A percentile compares a stretch with the other conserved stretches of the same genome.
Evolutionary conservation across 1,140 invertebrate species (phyloP).

Genomic region (Nautilus pompilius): DNA sequence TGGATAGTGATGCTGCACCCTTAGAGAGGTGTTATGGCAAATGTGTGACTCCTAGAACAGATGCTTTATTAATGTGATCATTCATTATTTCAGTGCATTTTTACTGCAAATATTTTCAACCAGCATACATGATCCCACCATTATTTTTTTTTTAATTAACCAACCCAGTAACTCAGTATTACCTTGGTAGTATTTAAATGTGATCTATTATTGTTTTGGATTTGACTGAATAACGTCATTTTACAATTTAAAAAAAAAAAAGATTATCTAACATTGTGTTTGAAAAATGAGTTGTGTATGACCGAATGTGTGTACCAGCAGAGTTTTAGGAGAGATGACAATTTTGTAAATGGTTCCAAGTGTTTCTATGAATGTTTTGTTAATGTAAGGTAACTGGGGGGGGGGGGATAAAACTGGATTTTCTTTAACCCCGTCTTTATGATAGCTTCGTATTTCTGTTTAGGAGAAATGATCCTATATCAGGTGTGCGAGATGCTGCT

Average conservation of each 20-base stretch:
- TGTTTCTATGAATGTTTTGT: background rate
- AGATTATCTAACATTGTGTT: background rate
- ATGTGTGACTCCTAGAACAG: too few species aligned
- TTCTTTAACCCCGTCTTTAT: background rate
- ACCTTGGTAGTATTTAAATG: background rate
- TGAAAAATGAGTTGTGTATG: background rate
- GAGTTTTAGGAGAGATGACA: background rate
- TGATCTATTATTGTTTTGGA: background rate
- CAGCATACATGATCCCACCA: too few species aligned
- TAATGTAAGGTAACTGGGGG: background rate
- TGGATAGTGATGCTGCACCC: too few species aligned
- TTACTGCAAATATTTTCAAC: too few species aligned
- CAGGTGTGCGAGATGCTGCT: conserved; percentile 36
- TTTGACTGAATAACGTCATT: background rate
- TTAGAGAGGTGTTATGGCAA: too few species aligned
- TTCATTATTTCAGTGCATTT: too few species aligned
- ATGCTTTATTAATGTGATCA: too few species aligned
- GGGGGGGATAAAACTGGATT: too few species aligned
- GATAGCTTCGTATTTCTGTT: conserved; percentile 2
- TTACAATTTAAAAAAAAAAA: background rate
- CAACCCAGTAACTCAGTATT: background rate
- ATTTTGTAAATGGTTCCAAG: background rate
- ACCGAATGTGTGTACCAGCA: background rate
- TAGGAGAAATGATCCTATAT: conserved; percentile 45
- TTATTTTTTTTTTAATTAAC: background rate